Percentiles rank a stretch among this genome's conserved stretches.
Evolutionary conservation across 2,888 invertebrate species (phyloP).

Genomic region (Pogonocherus hispidulus): DNA sequence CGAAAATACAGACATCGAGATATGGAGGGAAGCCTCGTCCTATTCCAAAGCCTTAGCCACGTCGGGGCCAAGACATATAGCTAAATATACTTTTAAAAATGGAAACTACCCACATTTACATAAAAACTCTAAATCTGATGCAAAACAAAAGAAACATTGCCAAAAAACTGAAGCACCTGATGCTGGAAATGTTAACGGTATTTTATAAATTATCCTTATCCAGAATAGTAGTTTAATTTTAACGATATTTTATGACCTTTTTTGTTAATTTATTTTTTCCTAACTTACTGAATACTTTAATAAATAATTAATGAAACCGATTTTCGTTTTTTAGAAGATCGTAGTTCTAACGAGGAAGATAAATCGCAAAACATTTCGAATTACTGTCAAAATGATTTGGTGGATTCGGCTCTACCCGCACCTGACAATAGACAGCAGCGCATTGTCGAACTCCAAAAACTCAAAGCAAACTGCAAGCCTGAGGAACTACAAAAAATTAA

Average conservation of each 20-base stretch:
- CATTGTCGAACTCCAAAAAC: constrained; percentile 78
- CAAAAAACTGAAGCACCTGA: constrained; percentile 63
- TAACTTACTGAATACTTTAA: too few species aligned
- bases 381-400: constrained; percentile 76
- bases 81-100: constrained; percentile 64
- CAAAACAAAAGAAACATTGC: constrained; percentile 57
- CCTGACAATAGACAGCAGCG: constrained; percentile 78
- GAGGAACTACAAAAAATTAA: constrained; percentile 82
- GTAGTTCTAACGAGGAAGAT: constrained; percentile 59
- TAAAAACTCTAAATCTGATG: constrained; percentile 43
- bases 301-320: too few species aligned
- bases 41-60: constrained; percentile 75
- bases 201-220: too few species aligned
- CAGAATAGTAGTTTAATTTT: too few species aligned
- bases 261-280: too few species aligned
- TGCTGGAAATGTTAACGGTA: constrained; percentile 45
- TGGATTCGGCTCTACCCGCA: constrained; percentile 79
- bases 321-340: constrained; percentile 59
- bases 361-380: constrained; percentile 62
- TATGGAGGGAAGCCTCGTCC: constrained; percentile 86
- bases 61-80: constrained; percentile 65
- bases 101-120: constrained; percentile 56
- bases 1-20: constrained; percentile 84
- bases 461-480: constrained; percentile 85
- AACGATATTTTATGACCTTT: too few species aligned